Evolutionary conservation across 2,888 invertebrate genomes (phyloP), one percentile per base, ranked within the genome.

Genomic region (Acleris cristana): DNA sequence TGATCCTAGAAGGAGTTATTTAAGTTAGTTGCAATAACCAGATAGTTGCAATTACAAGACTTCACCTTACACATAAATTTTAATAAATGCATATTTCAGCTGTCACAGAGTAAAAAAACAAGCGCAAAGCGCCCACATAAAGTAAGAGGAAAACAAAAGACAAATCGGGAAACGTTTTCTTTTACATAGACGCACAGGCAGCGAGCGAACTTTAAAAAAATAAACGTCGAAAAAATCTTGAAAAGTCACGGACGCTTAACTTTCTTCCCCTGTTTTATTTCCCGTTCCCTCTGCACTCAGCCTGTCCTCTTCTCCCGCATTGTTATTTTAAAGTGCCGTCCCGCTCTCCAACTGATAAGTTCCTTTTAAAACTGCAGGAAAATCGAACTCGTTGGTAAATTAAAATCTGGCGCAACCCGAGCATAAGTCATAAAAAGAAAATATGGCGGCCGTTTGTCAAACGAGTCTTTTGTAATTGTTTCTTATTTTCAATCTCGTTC

Each of bases 171-270:
- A 89, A 81, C 83, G 85, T 80, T 88, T 80, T 83, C 82, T 82
- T 85, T 86, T 87, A 87, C 87, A 84, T 85, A 88, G 85, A 79
- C 81, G 81, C 78, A 84, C 83, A 82, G 79, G 67, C 66, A 55
- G 73, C 74, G 78, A 80, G 78, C 76, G 76, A 89, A 91, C 90
- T 78, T 90, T 91, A 89, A 88, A 91, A 92, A 92, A 90, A 91
- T 87, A 89, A 90, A 90, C 87, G 87, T 82, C 85, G 81, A 89
- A 91, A 89, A 91, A 92, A 90, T 89, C 90, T 92, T 92, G 88
- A 90, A 92, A 92, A 92, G 93, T 93, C 93, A 93, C 92, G 92
- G 93, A 89, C 90, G 92, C 92, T 93, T 93, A 93, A 92, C 92
- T 93, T 92, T 90, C 87, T 88, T 90, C 92, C 92, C 92, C 92